These are phyloP conservation scores for Graphium colonna DNA, from an alignment of 2,888 invertebrate genomes.

Conservation along the genomic window DNA sequence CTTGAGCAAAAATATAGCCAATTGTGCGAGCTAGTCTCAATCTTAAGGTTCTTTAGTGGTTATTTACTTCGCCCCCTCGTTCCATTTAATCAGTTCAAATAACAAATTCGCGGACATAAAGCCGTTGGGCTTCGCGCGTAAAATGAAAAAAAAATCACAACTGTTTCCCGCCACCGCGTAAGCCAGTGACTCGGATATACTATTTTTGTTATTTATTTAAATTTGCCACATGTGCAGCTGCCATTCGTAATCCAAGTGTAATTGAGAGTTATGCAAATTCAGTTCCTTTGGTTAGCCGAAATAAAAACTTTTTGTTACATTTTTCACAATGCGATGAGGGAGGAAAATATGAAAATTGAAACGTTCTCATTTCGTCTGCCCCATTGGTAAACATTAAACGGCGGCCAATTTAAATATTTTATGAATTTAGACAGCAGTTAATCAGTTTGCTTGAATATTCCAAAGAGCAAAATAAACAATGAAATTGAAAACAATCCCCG, in stretches of 20 bases:
- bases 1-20: no score
- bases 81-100: no score
- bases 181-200: background rate
- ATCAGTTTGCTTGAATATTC: no score
- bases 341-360: background rate
- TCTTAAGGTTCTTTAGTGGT: no score
- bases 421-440: no score
- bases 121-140: no score
- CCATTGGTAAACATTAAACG: background rate
- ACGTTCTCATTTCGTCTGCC: background rate
- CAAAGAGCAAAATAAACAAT: no score
- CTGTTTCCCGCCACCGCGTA: no score
- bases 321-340: background rate
- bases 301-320: conserved; percentile 3
- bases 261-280: conserved; percentile 54
- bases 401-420: background rate
- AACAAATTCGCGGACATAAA: no score
- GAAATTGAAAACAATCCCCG: no score
- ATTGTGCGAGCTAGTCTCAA: no score
- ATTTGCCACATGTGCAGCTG: conserved; percentile 37
- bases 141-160: no score
- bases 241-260: conserved; percentile 47
- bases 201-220: conserved; percentile 32
- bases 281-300: conserved; percentile 29
- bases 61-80: conserved; percentile 14